A percentile compares a stretch with the other conserved stretches of the same genome.
phyloP scores from a whole-genome alignment of 1,140 invertebrate species.

The Drosophila arawakana region DNA sequence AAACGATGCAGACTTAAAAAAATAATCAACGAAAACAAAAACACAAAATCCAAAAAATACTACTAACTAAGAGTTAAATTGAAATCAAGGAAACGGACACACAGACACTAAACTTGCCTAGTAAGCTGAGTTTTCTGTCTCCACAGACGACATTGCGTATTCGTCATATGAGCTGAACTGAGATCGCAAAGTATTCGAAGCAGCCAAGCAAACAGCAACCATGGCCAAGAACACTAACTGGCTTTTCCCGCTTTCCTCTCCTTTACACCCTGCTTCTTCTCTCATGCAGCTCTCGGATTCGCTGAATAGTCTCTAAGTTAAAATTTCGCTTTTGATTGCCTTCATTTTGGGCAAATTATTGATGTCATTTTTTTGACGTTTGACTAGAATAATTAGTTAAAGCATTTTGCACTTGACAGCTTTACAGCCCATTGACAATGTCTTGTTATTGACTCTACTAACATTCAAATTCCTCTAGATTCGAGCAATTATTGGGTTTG shows the following conservation, averaged over 20 bases:
- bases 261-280: slow-evolving; percentile 29
- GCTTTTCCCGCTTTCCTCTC: not conserved
- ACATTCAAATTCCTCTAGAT: slow-evolving; percentile 16
- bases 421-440: slow-evolving; percentile 36
- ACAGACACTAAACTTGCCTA: slow-evolving; percentile 36
- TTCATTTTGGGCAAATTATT: slow-evolving; percentile 50
- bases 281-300: slow-evolving; percentile 45
- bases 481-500: slow-evolving; percentile 37
- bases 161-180: slow-evolving; percentile 54
- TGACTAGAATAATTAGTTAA: slow-evolving; percentile 63
- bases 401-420: slow-evolving; percentile 74
- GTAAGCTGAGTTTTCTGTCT: slow-evolving; percentile 61
- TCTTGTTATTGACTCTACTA: slow-evolving; percentile 50
- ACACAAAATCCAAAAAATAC: slow-evolving; percentile 37
- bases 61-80: slow-evolving; percentile 56
- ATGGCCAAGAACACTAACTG: slow-evolving; percentile 74
- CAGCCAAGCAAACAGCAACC: slow-evolving; percentile 73
- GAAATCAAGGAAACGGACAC: slow-evolving; percentile 77
- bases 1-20: slow-evolving; percentile 57
- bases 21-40: slow-evolving; percentile 28
- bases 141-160: slow-evolving; percentile 76
- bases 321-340: slow-evolving; percentile 54
- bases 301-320: slow-evolving; percentile 44
- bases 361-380: slow-evolving; percentile 24
- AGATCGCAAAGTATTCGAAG: slow-evolving; percentile 31